A percentile compares a stretch with the other conserved stretches of the same genome.
Evolutionary conservation across 2,113 vertebrate species (phyloP).

Genomic region (Geococcyx californianus): DNA sequence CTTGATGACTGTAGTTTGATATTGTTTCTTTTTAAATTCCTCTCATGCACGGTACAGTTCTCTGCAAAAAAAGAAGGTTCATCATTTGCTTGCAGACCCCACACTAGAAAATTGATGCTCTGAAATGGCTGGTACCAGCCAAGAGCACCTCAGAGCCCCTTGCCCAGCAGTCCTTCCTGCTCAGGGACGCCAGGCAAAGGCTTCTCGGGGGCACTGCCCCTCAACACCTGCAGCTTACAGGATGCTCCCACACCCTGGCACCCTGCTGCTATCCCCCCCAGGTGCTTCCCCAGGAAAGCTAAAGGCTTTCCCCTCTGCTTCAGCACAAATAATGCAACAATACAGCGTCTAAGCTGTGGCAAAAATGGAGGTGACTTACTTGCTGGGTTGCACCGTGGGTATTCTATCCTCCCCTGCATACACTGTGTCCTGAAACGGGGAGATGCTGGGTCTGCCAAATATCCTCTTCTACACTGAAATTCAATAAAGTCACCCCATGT

Average conservation of each 20-base stretch:
- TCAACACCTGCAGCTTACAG: not conserved
- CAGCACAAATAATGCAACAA: not conserved
- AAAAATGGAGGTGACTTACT: not conserved
- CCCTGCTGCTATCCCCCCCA: not conserved
- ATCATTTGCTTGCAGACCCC: not conserved
- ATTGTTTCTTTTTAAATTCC: fast-evolving
- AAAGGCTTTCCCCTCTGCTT: not conserved
- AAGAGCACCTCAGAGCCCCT: not conserved
- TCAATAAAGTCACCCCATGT: not conserved
- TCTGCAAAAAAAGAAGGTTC: not conserved
- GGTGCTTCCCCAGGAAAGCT: not conserved
- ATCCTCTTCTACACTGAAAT: not conserved
- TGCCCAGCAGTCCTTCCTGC: not conserved
- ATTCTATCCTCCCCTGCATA: not conserved
- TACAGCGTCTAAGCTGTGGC: not conserved
- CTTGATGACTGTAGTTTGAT: not conserved
- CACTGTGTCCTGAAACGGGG: not conserved
- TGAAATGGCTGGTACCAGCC: not conserved
- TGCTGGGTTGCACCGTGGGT: not conserved
- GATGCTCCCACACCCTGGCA: not conserved
- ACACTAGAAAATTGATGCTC: not conserved
- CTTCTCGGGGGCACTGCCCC: not conserved
- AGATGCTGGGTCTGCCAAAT: fast-evolving
- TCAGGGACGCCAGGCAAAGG: not conserved
- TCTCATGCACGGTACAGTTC: not conserved